These are phyloP conservation scores for Halictus rubicundus DNA, from an alignment of 1,140 invertebrate species.

Conservation along the genomic window DNA sequence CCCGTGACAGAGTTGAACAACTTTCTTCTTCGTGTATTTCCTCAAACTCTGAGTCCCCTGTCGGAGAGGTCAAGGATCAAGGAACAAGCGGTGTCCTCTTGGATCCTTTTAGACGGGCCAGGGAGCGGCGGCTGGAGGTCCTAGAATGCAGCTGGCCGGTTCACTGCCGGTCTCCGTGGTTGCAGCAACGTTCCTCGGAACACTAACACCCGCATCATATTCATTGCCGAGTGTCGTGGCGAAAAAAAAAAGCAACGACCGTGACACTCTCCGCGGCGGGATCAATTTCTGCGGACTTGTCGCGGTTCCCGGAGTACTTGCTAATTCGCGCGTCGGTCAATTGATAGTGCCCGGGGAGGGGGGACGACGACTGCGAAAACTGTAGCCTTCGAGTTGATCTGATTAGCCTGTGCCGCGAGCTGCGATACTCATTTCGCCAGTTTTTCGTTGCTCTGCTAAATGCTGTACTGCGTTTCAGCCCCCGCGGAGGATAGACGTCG, in stretches of 20 bases:
- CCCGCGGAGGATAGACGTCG: too few species aligned
- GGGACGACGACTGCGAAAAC: background rate
- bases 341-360: background rate
- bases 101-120: too few species aligned
- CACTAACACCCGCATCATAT: background rate
- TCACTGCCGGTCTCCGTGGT: background rate
- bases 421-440: background rate
- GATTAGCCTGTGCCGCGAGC: background rate
- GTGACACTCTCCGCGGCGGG: background rate
- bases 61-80: too few species aligned
- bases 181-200: background rate
- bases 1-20: too few species aligned
- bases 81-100: too few species aligned
- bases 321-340: background rate
- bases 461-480: too few species aligned
- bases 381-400: background rate
- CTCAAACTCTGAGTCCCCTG: too few species aligned
- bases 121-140: too few species aligned
- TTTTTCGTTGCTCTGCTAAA: background rate
- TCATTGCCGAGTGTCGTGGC: background rate
- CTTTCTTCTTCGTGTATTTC: too few species aligned
- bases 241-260: background rate
- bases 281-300: slow-evolving; percentile 4
- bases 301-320: background rate
- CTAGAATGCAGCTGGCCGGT: background rate